Evolutionary conservation across 2,888 invertebrate genomes (phyloP).

Genomic region (Pegoplata infirma): DNA sequence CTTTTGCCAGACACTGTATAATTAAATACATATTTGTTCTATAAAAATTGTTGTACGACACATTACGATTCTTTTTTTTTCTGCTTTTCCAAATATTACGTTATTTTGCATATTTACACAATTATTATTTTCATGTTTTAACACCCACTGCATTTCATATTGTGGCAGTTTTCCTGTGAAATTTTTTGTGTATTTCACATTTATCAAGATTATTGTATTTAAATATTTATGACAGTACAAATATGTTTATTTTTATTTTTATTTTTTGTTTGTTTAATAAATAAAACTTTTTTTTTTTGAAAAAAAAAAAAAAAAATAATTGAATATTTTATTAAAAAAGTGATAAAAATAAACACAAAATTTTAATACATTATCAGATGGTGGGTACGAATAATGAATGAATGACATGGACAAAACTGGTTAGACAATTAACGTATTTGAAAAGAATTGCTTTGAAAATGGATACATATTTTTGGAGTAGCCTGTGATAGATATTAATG

Average conservation of each 20-base stretch:
- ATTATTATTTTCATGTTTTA: slow-evolving; percentile 24
- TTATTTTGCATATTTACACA: slow-evolving; percentile 13
- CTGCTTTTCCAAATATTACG: not conserved
- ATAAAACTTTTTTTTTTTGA: not conserved
- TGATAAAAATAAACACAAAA: not conserved
- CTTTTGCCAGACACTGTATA: too few species aligned
- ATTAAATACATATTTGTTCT: too few species aligned
- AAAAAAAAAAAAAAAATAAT: too few species aligned
- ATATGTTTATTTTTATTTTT: too few species aligned
- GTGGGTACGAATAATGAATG: too few species aligned
- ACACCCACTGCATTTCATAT: slow-evolving; percentile 20
- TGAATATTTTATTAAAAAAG: not conserved
- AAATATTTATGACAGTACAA: slow-evolving; percentile 7
- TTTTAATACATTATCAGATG: too few species aligned
- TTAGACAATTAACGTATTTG: too few species aligned
- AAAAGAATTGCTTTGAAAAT: too few species aligned
- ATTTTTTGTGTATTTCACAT: slow-evolving; percentile 2
- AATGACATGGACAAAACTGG: too few species aligned
- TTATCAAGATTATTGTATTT: slow-evolving; percentile 17
- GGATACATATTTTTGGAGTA: too few species aligned
- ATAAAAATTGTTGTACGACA: not conserved
- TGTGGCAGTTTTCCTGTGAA: not conserved
- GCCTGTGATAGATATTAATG: too few species aligned
- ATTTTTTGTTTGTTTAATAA: too few species aligned
- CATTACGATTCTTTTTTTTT: not conserved